A percentile compares a stretch with the other conserved stretches of the same genome.
Evolutionary conservation across 2,797 vertebrate genomes (phyloP).

Genomic region (Miichthys miiuy): DNA sequence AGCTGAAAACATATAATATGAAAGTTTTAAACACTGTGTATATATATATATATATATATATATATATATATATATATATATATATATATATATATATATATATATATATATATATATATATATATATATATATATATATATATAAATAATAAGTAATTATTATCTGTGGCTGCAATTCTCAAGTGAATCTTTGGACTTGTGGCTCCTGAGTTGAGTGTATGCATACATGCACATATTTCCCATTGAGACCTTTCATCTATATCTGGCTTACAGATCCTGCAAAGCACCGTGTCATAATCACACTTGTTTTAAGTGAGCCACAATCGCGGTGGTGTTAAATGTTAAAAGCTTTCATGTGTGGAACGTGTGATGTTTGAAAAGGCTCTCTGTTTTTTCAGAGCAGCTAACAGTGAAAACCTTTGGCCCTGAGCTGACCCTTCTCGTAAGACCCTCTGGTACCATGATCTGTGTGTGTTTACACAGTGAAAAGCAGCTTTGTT

Average conservation of each 20-base stretch:
- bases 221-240: background rate
- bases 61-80: background rate
- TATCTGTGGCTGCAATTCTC: background rate
- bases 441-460: background rate
- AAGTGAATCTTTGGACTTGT: background rate
- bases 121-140: background rate
- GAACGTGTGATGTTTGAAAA: background rate
- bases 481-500: constrained; percentile 48
- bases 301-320: constrained; percentile 21
- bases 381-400: constrained; percentile 6
- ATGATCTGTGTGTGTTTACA: constrained; percentile 43
- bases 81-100: background rate
- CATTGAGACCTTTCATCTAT: constrained; percentile 22
- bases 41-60: too few relatives aligned
- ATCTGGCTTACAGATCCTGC: background rate
- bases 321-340: constrained; percentile 4
- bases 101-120: background rate
- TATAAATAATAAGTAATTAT: background rate
- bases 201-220: background rate
- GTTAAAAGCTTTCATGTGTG: constrained; percentile 14
- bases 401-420: background rate
- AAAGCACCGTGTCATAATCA: background rate
- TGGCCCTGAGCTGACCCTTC: constrained; percentile 5
- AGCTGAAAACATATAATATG: background rate
- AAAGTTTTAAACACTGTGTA: background rate